These are phyloP conservation scores for Ciconia boyciana DNA, from an alignment of 2,113 vertebrate genomes.

Conservation along the genomic window DNA sequence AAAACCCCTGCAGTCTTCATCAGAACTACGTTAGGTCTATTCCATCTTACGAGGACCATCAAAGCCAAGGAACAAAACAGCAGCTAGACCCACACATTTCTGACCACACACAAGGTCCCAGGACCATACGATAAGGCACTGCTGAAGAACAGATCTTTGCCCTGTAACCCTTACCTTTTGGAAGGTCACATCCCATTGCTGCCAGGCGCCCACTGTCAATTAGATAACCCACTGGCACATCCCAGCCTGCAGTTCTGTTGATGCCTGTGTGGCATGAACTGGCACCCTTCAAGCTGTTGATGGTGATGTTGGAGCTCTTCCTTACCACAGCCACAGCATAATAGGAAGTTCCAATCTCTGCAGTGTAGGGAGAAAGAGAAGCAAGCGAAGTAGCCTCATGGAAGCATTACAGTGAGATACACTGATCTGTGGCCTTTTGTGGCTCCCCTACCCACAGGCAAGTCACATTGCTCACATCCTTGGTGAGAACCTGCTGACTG, in stretches of 20 bases:
- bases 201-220: slow-evolving; percentile 85
- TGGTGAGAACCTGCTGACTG: not conserved
- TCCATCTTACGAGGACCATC: not conserved
- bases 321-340: slow-evolving; percentile 89
- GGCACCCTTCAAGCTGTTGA: slow-evolving; percentile 78
- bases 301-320: slow-evolving; percentile 76
- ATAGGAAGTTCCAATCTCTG: slow-evolving; percentile 79
- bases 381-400: not conserved
- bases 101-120: not conserved
- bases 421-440: not conserved
- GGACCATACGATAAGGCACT: accelerated
- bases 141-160: not conserved
- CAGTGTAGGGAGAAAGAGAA: not conserved
- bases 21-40: not conserved
- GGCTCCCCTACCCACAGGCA: not conserved
- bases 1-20: not conserved
- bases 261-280: slow-evolving; percentile 91
- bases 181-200: slow-evolving; percentile 83
- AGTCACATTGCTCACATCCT: not conserved
- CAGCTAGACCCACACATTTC: not conserved
- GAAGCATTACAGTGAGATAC: not conserved
- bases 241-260: slow-evolving; percentile 89
- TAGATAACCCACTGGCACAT: slow-evolving; percentile 87
- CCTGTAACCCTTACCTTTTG: slow-evolving; percentile 69
- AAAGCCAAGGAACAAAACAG: not conserved